phyloP scores from a whole-genome alignment of 2,113 vertebrate species.

The Phrynosoma platyrhinos region DNA sequence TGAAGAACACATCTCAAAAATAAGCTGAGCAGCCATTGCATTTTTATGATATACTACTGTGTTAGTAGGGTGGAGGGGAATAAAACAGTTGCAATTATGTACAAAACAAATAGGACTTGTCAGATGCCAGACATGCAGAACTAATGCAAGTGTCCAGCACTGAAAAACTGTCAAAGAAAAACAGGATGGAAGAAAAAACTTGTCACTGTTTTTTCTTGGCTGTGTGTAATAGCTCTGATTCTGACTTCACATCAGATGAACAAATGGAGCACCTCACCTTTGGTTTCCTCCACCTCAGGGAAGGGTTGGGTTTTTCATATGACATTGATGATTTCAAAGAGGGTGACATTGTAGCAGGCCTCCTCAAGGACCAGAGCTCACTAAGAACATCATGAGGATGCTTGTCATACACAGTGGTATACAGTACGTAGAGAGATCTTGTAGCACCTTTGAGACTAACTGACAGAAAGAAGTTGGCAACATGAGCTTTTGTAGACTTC shows the following conservation, averaged over 20 bases:
- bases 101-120: conserved; percentile 70
- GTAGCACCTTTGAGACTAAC: too few relatives aligned
- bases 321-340: neutral
- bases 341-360: neutral
- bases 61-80: conserved; percentile 47
- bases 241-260: neutral
- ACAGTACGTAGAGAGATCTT: too few relatives aligned
- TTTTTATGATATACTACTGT: conserved; percentile 58
- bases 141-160: conserved; percentile 66
- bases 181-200: conserved; percentile 46
- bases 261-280: neutral
- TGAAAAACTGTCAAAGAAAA: conserved; percentile 59
- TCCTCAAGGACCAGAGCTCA: neutral
- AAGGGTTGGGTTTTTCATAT: too few relatives aligned
- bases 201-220: conserved; percentile 27
- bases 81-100: conserved; percentile 69
- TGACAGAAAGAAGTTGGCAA: too few relatives aligned
- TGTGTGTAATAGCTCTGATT: neutral
- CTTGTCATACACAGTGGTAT: too few relatives aligned
- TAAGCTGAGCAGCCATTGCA: conserved; percentile 45
- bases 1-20: conserved; percentile 57
- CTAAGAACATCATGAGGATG: too few relatives aligned
- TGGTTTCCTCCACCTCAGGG: neutral
- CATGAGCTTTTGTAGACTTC: too few relatives aligned
- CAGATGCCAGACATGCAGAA: conserved; percentile 58